These are phyloP conservation scores for Enteromius treurensis DNA, from an alignment of 2,797 vertebrate species.

Conservation along the genomic window DNA sequence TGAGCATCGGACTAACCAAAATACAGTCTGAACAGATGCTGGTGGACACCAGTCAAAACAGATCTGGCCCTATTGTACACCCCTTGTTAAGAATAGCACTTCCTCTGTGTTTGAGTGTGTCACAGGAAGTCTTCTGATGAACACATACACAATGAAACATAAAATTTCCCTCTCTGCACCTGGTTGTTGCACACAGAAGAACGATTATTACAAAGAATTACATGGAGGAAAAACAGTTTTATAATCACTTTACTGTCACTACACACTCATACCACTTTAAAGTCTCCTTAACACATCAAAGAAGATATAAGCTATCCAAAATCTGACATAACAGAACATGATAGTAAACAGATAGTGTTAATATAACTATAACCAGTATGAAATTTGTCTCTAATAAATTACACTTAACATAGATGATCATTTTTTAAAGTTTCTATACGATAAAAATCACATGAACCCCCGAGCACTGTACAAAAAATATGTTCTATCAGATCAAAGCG, in stretches of 20 bases:
- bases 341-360: not conserved
- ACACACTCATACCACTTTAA: not conserved
- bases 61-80: constrained; percentile 54
- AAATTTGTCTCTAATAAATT: not conserved
- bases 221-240: not conserved
- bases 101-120: constrained; percentile 65
- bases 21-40: constrained; percentile 31
- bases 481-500: not conserved
- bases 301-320: not conserved
- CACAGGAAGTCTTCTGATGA: constrained; percentile 68
- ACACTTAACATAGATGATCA: not conserved
- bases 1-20: constrained; percentile 29
- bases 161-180: constrained; percentile 40
- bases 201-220: not conserved
- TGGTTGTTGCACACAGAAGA: constrained; percentile 31
- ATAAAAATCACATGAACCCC: not conserved
- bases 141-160: constrained; percentile 61
- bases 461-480: not conserved
- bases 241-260: not conserved
- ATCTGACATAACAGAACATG: not conserved
- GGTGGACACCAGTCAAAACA: constrained; percentile 50
- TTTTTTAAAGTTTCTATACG: not conserved
- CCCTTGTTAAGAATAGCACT: constrained; percentile 67
- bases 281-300: not conserved
- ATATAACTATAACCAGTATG: not conserved